A percentile compares a stretch with the other conserved stretches of the same genome.
Evolutionary conservation across 2,888 invertebrate genomes (phyloP).

Genomic region (Carterocephalus palaemon): DNA sequence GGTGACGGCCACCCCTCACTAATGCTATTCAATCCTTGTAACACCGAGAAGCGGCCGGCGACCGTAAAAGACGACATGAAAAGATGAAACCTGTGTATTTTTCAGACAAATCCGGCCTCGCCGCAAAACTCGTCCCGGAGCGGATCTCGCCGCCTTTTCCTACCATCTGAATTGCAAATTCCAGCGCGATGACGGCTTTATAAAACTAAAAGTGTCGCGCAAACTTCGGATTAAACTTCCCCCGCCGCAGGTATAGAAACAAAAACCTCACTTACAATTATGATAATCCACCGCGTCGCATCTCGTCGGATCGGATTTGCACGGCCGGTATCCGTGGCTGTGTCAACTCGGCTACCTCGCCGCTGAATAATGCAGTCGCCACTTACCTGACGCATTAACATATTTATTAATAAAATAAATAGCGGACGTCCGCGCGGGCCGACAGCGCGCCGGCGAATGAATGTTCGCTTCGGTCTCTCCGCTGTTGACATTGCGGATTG

Average conservation of each 20-base stretch:
- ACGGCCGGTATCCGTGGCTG: conserved; percentile 73
- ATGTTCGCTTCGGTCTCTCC: conserved; percentile 39
- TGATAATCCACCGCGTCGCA: conserved; percentile 71
- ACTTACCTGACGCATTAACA: conserved; percentile 76
- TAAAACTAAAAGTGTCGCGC: conserved; percentile 77
- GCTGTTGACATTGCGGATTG: conserved; percentile 58
- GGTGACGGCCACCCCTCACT: no score
- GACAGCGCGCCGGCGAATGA: conserved; percentile 44
- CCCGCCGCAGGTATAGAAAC: conserved; percentile 72
- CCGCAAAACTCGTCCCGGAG: conserved; percentile 61
- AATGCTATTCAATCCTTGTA: conserved; percentile 65
- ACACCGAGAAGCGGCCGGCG: conserved; percentile 54
- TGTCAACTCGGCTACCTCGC: conserved; percentile 73
- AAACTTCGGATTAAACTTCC: conserved; percentile 77
- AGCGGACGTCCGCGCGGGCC: conserved; percentile 60
- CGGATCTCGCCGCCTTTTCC: conserved; percentile 68
- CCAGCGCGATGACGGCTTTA: conserved; percentile 69
- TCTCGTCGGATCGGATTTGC: conserved; percentile 76
- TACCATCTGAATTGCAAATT: conserved; percentile 77
- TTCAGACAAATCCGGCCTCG: conserved; percentile 64
- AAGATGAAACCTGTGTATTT: conserved; percentile 61
- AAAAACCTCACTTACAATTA: conserved; percentile 77
- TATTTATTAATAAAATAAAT: conserved; percentile 80
- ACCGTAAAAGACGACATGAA: conserved; percentile 56
- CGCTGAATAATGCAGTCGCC: conserved; percentile 75